Percentiles rank a stretch among this genome's conserved stretches.
Conservation (phyloP, 2,113 vertebrate genomes). For the Nothocercus julius region DNA sequence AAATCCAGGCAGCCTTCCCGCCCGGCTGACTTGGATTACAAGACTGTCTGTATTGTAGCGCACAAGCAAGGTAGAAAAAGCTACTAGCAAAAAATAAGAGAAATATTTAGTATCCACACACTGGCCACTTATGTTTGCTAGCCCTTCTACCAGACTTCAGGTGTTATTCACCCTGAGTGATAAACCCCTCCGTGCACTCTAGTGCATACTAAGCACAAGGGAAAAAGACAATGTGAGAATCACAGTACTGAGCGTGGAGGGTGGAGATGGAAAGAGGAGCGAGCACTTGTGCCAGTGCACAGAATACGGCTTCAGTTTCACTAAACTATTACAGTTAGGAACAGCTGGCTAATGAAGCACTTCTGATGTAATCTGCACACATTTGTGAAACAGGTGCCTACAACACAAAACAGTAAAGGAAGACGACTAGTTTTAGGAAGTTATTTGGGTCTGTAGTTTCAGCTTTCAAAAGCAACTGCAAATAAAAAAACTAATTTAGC, state of each 20-base stretch:
- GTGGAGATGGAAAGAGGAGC: accelerated
- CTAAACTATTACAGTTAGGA: background rate
- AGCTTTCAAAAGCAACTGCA: background rate
- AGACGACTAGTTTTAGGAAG: background rate
- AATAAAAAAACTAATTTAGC: background rate
- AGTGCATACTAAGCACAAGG: background rate
- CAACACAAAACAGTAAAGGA: background rate
- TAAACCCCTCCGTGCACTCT: accelerated
- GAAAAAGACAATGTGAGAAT: background rate
- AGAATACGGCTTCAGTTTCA: background rate
- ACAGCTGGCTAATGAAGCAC: background rate
- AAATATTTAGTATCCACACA: accelerated
- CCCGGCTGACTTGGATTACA: background rate
- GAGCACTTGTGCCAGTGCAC: background rate
- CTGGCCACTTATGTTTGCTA: background rate
- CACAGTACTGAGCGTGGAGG: accelerated
- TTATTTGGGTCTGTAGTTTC: background rate
- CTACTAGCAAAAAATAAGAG: background rate
- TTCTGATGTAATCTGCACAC: background rate
- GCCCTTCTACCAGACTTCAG: background rate
- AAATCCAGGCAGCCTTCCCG: background rate
- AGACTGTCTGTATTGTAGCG: accelerated
- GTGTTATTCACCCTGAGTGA: accelerated
- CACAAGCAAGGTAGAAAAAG: accelerated
- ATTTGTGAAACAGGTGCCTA: background rate